Evolutionary conservation across 2,113 vertebrate species (phyloP).

Genomic region (Pipa parva): DNA sequence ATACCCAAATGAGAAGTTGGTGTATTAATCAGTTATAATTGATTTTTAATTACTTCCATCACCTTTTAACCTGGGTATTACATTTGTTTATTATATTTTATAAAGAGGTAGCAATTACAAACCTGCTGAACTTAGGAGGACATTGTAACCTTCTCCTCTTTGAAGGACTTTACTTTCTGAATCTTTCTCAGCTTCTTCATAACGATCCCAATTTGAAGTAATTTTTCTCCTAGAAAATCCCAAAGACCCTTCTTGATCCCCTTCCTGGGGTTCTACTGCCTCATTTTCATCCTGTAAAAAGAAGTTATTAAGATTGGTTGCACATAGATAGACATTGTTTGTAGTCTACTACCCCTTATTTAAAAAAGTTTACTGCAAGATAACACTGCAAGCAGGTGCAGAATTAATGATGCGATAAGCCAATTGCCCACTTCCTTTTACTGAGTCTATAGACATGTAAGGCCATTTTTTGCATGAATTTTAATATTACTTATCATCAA

Average conservation of each 20-base stretch:
- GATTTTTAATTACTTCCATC: too few species aligned
- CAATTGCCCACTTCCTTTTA: too few species aligned
- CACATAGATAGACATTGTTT: background rate
- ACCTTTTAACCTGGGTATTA: too few species aligned
- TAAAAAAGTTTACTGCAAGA: background rate
- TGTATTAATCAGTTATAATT: too few species aligned
- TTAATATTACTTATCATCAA: background rate
- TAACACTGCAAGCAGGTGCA: background rate
- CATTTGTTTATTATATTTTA: too few species aligned
- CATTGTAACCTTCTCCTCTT: slow-evolving; percentile 21
- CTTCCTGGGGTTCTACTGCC: slow-evolving; percentile 2
- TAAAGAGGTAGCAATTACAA: background rate
- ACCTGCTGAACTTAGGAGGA: slow-evolving; percentile 37
- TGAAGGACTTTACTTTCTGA: slow-evolving; percentile 20
- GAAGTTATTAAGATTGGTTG: background rate
- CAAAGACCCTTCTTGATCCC: background rate
- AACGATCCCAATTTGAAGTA: slow-evolving; percentile 33
- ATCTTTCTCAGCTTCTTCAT: slow-evolving; percentile 14
- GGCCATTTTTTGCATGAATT: background rate
- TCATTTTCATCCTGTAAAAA: slow-evolving; percentile 17
- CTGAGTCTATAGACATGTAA: too few species aligned
- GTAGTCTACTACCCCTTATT: background rate
- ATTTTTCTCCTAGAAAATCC: slow-evolving; percentile 32
- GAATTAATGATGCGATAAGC: too few species aligned
- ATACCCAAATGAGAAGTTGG: too few species aligned